Evolutionary conservation across 2,888 invertebrate species (phyloP).

Genomic region (Pherbina coryleti): DNA sequence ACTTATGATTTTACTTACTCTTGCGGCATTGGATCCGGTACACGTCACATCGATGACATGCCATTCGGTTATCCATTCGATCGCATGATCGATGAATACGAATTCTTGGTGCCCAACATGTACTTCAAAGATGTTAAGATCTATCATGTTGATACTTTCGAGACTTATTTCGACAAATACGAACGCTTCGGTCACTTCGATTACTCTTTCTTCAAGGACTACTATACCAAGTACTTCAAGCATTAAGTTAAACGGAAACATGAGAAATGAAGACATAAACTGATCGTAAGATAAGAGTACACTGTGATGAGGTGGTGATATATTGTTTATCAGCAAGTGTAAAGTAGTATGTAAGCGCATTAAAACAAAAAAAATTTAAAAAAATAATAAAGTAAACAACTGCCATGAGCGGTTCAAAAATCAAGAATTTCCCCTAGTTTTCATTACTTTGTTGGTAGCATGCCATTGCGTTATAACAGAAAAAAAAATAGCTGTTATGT

Average conservation of each 20-base stretch:
- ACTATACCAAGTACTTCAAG: conserved; percentile 46
- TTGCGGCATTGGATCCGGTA: conserved; percentile 71
- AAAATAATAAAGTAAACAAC: conserved; percentile 32
- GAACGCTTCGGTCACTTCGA: conserved; percentile 51
- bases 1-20: conserved; percentile 69
- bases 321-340: conserved; percentile 20
- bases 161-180: conserved; percentile 53
- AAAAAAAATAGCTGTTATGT: too few relatives aligned
- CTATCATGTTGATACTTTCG: conserved; percentile 50
- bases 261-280: neutral
- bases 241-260: neutral
- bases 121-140: conserved; percentile 59
- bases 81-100: conserved; percentile 73
- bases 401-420: conserved; percentile 38
- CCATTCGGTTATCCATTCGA: conserved; percentile 81
- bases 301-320: conserved; percentile 20
- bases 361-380: conserved; percentile 3
- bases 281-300: neutral
- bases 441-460: neutral
- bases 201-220: conserved; percentile 47
- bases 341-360: neutral
- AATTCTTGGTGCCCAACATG: conserved; percentile 61
- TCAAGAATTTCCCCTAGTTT: neutral
- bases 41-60: conserved; percentile 72
- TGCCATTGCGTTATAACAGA: too few relatives aligned